Evolutionary conservation across 2,113 vertebrate genomes (phyloP).

Genomic region (Pluvialis apricaria): DNA sequence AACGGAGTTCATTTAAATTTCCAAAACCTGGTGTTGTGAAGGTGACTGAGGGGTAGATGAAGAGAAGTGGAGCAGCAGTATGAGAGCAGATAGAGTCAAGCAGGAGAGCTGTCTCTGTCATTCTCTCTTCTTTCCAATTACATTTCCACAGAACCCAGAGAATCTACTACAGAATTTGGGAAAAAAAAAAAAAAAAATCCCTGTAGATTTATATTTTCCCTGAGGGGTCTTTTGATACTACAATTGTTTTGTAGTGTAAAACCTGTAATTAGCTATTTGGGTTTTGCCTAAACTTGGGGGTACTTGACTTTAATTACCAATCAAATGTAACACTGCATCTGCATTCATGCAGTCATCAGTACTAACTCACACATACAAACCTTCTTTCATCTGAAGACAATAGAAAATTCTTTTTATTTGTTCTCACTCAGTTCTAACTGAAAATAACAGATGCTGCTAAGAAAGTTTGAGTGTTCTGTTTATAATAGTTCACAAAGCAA

Average conservation of each 20-base stretch:
- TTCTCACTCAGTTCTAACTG: background rate
- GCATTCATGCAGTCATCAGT: constrained; percentile 21
- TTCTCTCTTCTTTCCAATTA: background rate
- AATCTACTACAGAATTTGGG: background rate
- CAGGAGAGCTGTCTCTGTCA: background rate
- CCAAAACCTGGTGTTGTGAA: accelerated
- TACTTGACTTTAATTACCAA: constrained; percentile 44
- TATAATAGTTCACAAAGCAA: background rate
- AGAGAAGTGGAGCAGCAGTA: background rate
- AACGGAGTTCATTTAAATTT: background rate
- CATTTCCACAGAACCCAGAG: background rate
- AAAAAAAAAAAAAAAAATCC: background rate
- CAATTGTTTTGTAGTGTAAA: constrained; percentile 24
- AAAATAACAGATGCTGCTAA: background rate
- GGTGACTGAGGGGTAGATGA: background rate
- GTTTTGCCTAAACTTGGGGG: constrained; percentile 50
- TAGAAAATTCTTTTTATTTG: constrained; percentile 25
- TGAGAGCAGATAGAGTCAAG: background rate
- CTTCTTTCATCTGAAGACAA: constrained; percentile 13
- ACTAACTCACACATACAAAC: background rate
- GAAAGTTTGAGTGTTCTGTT: background rate
- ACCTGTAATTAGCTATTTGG: constrained; percentile 48
- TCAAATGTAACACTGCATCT: background rate
- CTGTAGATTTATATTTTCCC: background rate
- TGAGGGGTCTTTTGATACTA: constrained; percentile 14